Conservation (phyloP, 2,888 invertebrate genomes). For the Pterostichus niger region DNA sequence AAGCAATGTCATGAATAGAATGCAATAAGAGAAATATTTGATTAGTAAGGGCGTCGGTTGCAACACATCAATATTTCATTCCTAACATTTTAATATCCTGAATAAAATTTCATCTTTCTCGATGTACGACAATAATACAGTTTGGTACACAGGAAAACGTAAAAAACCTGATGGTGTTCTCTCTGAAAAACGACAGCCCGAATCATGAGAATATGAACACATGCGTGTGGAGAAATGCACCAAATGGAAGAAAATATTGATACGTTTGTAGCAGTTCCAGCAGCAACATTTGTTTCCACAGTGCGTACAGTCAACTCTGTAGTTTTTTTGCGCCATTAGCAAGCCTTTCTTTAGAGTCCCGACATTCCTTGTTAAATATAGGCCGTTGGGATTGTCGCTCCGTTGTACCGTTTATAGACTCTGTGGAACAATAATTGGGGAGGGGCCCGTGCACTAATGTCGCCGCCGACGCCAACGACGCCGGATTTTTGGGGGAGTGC, state of each 20-base stretch:
- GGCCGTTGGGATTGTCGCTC: constrained; percentile 65
- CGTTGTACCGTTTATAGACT: constrained; percentile 65
- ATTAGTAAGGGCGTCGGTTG: constrained; percentile 26
- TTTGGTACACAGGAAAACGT: constrained; percentile 43
- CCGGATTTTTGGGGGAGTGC: constrained; percentile 39
- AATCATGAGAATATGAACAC: constrained; percentile 65
- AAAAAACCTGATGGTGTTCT: constrained; percentile 42
- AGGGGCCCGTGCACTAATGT: constrained; percentile 43
- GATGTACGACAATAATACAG: constrained; percentile 28
- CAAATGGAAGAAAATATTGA: constrained; percentile 56
- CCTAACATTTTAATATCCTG: constrained; percentile 48
- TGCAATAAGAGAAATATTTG: constrained; percentile 31
- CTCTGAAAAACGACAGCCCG: constrained; percentile 50
- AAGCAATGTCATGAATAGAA: constrained; percentile 7
- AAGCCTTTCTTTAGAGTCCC: constrained; percentile 61
- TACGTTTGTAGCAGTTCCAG: background rate
- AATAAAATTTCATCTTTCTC: constrained; percentile 48
- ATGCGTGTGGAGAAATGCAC: constrained; percentile 51
- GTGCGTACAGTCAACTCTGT: constrained; percentile 55
- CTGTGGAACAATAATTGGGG: constrained; percentile 66
- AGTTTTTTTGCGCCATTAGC: constrained; percentile 64
- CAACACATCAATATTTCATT: constrained; percentile 38
- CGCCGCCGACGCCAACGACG: constrained; percentile 4
- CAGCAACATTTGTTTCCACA: constrained; percentile 19
- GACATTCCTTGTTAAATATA: constrained; percentile 66